These are phyloP conservation scores for Clarias platycephalus DNA, from an alignment of 2,797 vertebrate species.

Conservation along the genomic window DNA sequence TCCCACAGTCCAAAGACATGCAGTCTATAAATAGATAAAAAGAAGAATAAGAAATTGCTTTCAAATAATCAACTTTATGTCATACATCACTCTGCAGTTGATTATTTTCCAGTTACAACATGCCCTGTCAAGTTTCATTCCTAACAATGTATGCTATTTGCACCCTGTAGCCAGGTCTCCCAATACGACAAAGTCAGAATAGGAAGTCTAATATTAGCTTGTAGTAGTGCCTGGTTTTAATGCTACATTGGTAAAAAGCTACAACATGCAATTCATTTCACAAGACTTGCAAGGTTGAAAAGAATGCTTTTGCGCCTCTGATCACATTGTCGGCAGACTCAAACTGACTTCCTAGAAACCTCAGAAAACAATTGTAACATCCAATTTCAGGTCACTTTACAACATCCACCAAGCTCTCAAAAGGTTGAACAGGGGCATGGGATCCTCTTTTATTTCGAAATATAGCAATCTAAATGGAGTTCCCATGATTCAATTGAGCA, in stretches of 20 bases:
- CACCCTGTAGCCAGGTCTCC: background rate
- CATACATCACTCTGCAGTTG: background rate
- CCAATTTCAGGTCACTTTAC: slow-evolving; percentile 40
- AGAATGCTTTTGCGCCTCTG: background rate
- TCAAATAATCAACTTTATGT: background rate
- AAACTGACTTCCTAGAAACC: background rate
- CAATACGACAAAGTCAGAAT: background rate
- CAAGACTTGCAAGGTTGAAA: background rate
- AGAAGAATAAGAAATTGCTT: background rate
- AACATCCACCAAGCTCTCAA: background rate
- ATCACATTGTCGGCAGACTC: background rate
- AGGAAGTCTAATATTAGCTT: background rate
- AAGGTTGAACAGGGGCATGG: slow-evolving; percentile 38
- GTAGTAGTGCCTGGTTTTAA: background rate
- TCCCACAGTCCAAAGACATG: too few species aligned
- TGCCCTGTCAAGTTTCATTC: background rate
- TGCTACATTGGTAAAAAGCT: background rate
- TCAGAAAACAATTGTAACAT: slow-evolving; percentile 45
- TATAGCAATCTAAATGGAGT: slow-evolving; percentile 39
- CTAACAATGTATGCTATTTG: background rate
- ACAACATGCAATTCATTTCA: background rate
- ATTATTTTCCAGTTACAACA: background rate
- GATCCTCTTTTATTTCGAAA: slow-evolving; percentile 24
- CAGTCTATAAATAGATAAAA: background rate
- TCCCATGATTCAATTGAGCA: slow-evolving; percentile 32